A percentile compares a stretch with the other conserved stretches of the same genome.
Conservation (phyloP, 2,797 vertebrate genomes). For the Lepidocolaptes lacrymiger region DNA sequence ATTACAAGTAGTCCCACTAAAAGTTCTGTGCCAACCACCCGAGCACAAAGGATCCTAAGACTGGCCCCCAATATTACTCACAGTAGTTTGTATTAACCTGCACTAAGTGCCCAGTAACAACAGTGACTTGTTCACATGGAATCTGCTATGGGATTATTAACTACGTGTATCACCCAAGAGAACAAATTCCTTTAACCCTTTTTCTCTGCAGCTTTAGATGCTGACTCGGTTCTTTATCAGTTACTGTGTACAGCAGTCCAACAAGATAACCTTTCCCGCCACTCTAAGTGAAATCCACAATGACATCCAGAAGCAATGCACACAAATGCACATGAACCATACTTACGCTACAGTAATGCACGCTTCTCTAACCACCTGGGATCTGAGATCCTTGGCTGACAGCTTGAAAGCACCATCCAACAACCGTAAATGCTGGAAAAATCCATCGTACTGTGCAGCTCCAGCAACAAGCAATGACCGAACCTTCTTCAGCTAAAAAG, state of each 20-base stretch:
- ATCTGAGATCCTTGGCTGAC: conserved; percentile 95
- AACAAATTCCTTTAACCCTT: background rate
- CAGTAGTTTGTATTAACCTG: background rate
- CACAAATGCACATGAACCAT: accelerated
- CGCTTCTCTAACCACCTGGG: conserved; percentile 96
- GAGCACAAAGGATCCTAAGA: background rate
- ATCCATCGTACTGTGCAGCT: conserved; percentile 91
- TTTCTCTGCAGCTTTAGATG: background rate
- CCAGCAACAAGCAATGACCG: conserved; percentile 93
- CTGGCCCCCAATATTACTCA: background rate
- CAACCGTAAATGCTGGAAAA: conserved; percentile 95
- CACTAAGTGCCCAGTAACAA: background rate
- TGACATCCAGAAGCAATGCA: background rate
- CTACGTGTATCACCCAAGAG: accelerated
- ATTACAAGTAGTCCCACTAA: background rate
- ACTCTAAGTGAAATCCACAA: background rate
- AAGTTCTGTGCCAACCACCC: background rate
- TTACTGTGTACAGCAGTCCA: background rate
- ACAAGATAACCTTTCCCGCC: background rate
- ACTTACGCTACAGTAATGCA: conserved; percentile 98
- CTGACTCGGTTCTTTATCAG: background rate
- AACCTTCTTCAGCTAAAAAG: conserved; percentile 90
- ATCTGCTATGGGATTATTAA: background rate
- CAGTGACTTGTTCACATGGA: background rate
- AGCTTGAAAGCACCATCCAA: conserved; percentile 96